A percentile compares a stretch with the other conserved stretches of the same genome.
These are phyloP conservation scores for Chionis minor DNA, from an alignment of 2,113 vertebrate genomes.

Conservation along the genomic window DNA sequence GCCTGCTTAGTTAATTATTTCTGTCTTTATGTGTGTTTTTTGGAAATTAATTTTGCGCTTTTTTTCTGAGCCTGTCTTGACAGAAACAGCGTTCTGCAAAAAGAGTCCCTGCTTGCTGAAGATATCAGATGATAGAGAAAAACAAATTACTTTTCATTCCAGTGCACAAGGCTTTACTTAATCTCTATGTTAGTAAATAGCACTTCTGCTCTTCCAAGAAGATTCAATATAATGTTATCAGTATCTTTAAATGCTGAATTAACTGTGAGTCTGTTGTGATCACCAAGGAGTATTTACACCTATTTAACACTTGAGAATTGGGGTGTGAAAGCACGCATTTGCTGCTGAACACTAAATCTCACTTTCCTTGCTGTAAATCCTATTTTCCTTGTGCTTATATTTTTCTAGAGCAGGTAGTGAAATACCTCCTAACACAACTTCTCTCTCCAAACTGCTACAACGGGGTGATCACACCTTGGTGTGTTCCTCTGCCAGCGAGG, in stretches of 20 bases:
- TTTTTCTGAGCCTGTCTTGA: not conserved
- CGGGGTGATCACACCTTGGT: not conserved
- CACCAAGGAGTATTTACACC: not conserved
- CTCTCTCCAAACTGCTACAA: not conserved
- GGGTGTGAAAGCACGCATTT: not conserved
- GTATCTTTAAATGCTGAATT: not conserved
- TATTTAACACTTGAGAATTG: not conserved
- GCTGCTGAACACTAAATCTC: not conserved
- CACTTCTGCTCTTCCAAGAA: not conserved
- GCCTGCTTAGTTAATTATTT: not conserved
- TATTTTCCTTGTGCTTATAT: not conserved
- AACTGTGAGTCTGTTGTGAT: not conserved
- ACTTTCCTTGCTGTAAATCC: not conserved
- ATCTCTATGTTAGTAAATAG: not conserved
- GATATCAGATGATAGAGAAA: not conserved
- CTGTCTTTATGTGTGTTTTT: not conserved
- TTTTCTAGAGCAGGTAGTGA: not conserved
- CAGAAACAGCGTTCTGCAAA: not conserved
- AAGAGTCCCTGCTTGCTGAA: not conserved
- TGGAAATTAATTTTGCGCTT: not conserved
- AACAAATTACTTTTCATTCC: not conserved
- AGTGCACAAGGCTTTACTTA: not conserved
- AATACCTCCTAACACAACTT: not conserved
- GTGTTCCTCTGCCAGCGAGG: not conserved
- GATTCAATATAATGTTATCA: not conserved